phyloP scores from a whole-genome alignment of 2,113 vertebrate species.

The Garra rufa region DNA sequence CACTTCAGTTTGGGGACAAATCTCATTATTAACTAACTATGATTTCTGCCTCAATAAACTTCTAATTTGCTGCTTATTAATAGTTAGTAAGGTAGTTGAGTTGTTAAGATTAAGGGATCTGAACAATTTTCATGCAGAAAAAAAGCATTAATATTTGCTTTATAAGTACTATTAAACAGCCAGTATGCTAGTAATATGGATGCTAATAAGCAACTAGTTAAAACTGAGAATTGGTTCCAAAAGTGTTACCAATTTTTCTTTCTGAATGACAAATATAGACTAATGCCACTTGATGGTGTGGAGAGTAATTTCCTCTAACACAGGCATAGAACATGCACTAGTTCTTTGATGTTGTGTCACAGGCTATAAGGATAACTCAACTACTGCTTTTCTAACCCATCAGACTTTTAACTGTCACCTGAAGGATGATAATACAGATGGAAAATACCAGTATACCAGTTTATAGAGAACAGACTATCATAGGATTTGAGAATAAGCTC shows the following conservation, averaged over 20 bases:
- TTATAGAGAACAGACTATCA: not conserved
- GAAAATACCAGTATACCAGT: not conserved
- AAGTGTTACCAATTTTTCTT: not conserved
- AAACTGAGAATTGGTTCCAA: not conserved
- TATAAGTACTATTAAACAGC: not conserved
- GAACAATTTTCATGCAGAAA: not conserved
- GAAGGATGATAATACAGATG: not conserved
- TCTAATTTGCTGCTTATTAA: too few relatives aligned
- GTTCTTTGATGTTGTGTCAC: not conserved
- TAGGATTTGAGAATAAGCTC: not conserved
- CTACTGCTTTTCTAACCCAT: constrained; percentile 1
- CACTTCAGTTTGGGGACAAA: too few relatives aligned
- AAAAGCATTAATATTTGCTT: not conserved
- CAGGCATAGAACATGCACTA: too few relatives aligned
- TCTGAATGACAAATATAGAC: not conserved
- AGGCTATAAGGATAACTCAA: not conserved
- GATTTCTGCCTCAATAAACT: too few relatives aligned
- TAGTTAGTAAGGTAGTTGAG: too few relatives aligned
- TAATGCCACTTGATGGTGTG: not conserved
- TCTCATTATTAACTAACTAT: too few relatives aligned
- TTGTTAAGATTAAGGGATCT: not conserved
- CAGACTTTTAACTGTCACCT: not conserved
- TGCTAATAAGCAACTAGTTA: not conserved
- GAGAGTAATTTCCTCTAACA: not conserved
- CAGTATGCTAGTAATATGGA: not conserved